Evolutionary conservation across 2,113 vertebrate genomes (phyloP), one percentile per base, ranked within the genome.

Genomic region (Ictalurus punctatus): DNA sequence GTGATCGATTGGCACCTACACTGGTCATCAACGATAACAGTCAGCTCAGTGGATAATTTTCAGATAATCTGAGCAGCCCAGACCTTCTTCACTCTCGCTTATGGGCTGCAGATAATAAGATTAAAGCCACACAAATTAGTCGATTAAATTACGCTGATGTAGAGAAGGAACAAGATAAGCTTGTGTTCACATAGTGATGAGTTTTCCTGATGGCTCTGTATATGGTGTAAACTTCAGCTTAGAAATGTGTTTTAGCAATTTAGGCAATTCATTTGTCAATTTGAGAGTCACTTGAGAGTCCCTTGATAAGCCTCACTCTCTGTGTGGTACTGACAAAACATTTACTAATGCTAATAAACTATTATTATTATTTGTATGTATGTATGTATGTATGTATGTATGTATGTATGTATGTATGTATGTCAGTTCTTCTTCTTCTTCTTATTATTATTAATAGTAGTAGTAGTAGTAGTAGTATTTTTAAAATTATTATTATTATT

Each of bases 11-110:
- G 92, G 91, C 93, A 94, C 94, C 94, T 93, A 93, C 90, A 86
- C 92, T 92, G 88, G 84, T 93, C 93, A 94, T 93, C 92, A 91
- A 92, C 92, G 93, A 94, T 94, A 94, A 95, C 92, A 90, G 93
- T 87, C 86, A 89, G 92, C 89, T 91, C 93, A 95, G 94, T 94
- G 91, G 94, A 95, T 95, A 94, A 95, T 95, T 90, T 89, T 87
- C 91, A 92, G 91, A 92, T 94, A 94, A 95, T 95, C 94, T 93
- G 93, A 92, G 91, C 91, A 54, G 88, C 91, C 84, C 86, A 92
- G 92, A 94, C 94, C 92, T 90, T 86, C 92, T 92, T 94, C 92
- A 13, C 44, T 37, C 63, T 63, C 27, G 8, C 71, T 58, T 34
- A 58, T 10, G 7, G 58, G 8, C 27, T 82, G 88, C 93, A 93